These are phyloP conservation scores for Phaenicophaeus curvirostris DNA, from an alignment of 2,797 vertebrate species.

Conservation along the genomic window DNA sequence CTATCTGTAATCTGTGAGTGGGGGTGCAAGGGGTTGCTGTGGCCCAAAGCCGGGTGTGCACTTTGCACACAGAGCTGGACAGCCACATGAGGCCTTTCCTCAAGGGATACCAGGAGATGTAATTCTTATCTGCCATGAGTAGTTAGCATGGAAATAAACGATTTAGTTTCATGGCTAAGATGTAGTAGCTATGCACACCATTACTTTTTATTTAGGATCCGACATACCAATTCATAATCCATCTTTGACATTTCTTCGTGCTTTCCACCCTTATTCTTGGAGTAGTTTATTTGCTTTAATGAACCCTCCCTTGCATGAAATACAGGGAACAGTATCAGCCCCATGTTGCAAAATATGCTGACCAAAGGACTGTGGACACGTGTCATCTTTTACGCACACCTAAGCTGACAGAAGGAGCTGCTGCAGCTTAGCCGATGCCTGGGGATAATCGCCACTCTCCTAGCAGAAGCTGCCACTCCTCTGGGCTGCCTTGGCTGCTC, in stretches of 20 bases:
- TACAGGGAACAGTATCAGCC: background rate
- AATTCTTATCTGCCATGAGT: background rate
- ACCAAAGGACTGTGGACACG: rapidly evolving
- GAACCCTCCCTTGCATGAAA: background rate
- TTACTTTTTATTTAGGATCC: background rate
- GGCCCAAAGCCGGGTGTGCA: background rate
- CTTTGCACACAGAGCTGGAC: background rate
- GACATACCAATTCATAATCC: background rate
- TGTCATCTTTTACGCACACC: background rate
- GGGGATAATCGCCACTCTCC: background rate
- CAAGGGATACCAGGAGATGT: background rate
- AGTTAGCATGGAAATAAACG: background rate
- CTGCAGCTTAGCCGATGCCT: background rate
- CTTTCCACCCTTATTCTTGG: background rate
- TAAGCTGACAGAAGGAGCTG: background rate
- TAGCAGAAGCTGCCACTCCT: background rate
- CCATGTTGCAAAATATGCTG: background rate
- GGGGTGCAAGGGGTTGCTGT: background rate
- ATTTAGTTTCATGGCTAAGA: background rate
- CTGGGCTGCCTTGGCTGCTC: background rate
- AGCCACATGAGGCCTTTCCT: background rate
- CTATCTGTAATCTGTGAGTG: background rate
- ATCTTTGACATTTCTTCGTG: background rate
- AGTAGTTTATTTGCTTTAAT: background rate
- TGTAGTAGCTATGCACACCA: background rate